A percentile compares a stretch with the other conserved stretches of the same genome.
Conservation (phyloP, 92 coral and sea anemone species). For the Porites rus region DNA sequence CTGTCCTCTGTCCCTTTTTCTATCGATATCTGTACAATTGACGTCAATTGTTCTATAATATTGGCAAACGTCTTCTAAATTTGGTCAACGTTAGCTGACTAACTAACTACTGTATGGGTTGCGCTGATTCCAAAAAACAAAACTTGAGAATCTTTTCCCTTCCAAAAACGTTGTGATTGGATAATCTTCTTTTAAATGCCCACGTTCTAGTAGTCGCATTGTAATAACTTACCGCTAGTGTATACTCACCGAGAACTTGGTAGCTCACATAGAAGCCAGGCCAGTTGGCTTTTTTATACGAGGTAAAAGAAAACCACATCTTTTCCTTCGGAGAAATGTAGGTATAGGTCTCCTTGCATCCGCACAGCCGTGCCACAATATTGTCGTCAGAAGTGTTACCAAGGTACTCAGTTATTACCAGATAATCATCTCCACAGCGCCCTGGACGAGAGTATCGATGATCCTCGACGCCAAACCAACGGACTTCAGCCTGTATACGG, state of each 20-base stretch:
- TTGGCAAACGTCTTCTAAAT: no score
- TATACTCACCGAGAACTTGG: conserved; percentile 52
- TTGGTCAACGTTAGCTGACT: no score
- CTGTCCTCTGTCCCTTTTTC: no score
- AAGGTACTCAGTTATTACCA: conserved; percentile 39
- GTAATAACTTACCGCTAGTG: background rate
- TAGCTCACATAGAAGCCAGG: conserved; percentile 67
- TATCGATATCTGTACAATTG: no score
- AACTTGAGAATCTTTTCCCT: no score
- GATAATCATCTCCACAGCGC: conserved; percentile 40
- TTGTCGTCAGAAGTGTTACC: background rate
- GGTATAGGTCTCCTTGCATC: conserved; percentile 40
- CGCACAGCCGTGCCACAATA: conserved; percentile 32
- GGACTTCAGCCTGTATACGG: conserved; percentile 46
- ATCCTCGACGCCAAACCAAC: conserved; percentile 68
- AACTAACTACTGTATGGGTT: no score
- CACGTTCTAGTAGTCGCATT: no score
- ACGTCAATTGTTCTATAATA: no score
- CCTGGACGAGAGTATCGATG: conserved; percentile 28
- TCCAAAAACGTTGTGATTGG: no score
- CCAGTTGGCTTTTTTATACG: conserved; percentile 41
- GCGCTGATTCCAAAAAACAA: no score
- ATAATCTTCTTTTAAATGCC: no score
- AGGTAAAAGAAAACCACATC: conserved; percentile 41
- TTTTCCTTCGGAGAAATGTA: conserved; percentile 23